Base-by-base conservation (phyloP, 2,797 vertebrate species). In the Falco peregrinus region DNA sequence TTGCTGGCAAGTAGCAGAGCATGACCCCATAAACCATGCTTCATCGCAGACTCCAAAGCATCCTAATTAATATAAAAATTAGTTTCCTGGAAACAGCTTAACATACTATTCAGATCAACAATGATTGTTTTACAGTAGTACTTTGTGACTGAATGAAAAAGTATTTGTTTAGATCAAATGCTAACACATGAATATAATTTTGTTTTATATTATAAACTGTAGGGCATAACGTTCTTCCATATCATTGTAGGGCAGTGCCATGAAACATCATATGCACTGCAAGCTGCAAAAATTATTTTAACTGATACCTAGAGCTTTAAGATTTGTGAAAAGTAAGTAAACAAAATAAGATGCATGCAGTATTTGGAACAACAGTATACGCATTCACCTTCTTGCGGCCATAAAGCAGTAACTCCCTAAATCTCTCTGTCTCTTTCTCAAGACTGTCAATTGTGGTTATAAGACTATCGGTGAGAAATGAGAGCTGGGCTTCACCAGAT, bases 21-120 rank as follows among this genome's bases (percentile, higher is more conserved):
- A 0, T 99, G 99, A n/a, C 99, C 99, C 99, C 99, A 99, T 25
- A 99, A 98, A 9, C 99, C 99, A 14, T 98, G 99, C 90, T 99
- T 99, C 99, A 99, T 99, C 6, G 99, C 99, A n/a, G 99, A 99
- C 96, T 99, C 99, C 54, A 99, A 94, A 10, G 99, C 99, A 84
- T 99, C 99, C 99, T 99, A 83, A 63, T 25, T n/a, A 88, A 93
- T 1, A 93, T 19, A 96, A 5, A 61, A 76, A 96, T 91, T 2
- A 53, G 35, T 75, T 69, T 89, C n/a, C 19, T 50, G 47, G 59
- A 41, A 74, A 75, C 1, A 86, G 39, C 18, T 92, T 41, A 87
- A 53, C 6, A 25, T 18, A 45, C 20, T 16, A 48, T 16, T 48
- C 54, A 70, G 12, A 75, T 47, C 79, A 45, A 2, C 45, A 73